Percentiles rank a stretch among this genome's conserved stretches.
phyloP scores from a whole-genome alignment of 2,888 invertebrate genomes.

The Luperina nickerlii region DNA sequence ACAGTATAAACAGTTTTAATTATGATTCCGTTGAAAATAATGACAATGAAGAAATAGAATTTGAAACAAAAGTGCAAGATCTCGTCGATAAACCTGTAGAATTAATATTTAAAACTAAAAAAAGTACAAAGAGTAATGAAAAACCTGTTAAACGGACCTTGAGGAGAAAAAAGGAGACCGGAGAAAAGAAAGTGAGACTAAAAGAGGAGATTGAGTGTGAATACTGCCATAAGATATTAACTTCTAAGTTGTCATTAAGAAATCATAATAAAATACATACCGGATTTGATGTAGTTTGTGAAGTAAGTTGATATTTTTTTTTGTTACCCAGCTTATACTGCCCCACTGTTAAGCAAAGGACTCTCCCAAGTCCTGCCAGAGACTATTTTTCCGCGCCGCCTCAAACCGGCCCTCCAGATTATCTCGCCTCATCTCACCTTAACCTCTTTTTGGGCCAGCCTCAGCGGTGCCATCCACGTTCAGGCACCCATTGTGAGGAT shows the following conservation, averaged over 20 bases:
- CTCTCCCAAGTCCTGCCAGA: too few relatives aligned
- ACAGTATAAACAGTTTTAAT: constrained; percentile 64
- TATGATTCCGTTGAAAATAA: constrained; percentile 74
- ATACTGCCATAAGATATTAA: constrained; percentile 84
- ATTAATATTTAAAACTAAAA: constrained; percentile 64
- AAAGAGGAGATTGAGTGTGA: constrained; percentile 84
- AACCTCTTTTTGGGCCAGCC: too few relatives aligned
- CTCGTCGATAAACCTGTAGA: constrained; percentile 61
- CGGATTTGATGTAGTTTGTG: constrained; percentile 82
- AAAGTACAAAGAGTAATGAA: constrained; percentile 66
- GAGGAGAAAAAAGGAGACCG: constrained; percentile 63
- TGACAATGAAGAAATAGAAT: constrained; percentile 62
- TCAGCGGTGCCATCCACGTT: too few relatives aligned
- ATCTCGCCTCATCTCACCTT: too few relatives aligned
- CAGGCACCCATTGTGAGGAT: too few relatives aligned
- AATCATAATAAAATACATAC: constrained; percentile 88
- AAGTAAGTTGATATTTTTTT: constrained; percentile 60
- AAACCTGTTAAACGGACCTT: constrained; percentile 60
- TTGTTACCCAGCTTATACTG: too few relatives aligned
- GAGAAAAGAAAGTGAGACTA: constrained; percentile 65
- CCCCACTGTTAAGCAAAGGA: too few relatives aligned
- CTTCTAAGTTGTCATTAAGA: constrained; percentile 82
- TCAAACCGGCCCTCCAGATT: too few relatives aligned
- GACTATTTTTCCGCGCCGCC: too few relatives aligned
- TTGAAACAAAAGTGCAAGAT: constrained; percentile 59